A percentile compares a stretch with the other conserved stretches of the same genome.
Evolutionary conservation across 2,797 vertebrate species (phyloP).

Genomic region (Novumbra hubbsi): DNA sequence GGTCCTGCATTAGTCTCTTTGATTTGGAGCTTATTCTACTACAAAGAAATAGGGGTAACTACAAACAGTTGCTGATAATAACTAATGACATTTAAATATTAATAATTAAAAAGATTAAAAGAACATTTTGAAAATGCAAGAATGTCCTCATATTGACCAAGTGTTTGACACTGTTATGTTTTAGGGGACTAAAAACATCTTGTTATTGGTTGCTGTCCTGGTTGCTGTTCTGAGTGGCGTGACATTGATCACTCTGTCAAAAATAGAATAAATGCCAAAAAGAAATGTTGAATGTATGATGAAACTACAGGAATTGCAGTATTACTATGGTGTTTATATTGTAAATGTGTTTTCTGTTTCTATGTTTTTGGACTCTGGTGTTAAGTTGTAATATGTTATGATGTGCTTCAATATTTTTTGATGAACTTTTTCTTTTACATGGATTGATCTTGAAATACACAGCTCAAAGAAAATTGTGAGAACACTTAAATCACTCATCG

Average conservation of each 20-base stretch:
- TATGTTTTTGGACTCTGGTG: neutral
- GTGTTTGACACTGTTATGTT: neutral
- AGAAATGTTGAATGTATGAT: neutral
- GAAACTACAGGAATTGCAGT: neutral
- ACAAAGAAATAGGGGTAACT: conserved; percentile 29
- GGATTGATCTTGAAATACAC: too few species aligned
- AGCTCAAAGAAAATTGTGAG: too few species aligned
- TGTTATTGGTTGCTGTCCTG: conserved; percentile 23
- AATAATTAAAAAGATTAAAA: neutral
- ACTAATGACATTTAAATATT: neutral
- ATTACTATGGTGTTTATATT: neutral
- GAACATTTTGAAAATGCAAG: neutral
- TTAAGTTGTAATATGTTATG: neutral
- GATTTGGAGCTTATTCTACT: conserved; percentile 33
- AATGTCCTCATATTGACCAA: neutral
- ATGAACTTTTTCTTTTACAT: neutral
- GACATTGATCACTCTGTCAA: conserved; percentile 28
- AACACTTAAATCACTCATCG: too few species aligned
- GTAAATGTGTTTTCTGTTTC: neutral
- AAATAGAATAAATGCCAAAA: conserved; percentile 6
- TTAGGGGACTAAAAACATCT: conserved; percentile 18
- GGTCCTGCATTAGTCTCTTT: conserved; percentile 24
- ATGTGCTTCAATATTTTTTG: neutral
- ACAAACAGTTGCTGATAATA: neutral
- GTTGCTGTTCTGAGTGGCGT: conserved; percentile 27